Evolutionary conservation across 2,113 vertebrate genomes (phyloP).

Genomic region (Cheirogaleus medius): DNA sequence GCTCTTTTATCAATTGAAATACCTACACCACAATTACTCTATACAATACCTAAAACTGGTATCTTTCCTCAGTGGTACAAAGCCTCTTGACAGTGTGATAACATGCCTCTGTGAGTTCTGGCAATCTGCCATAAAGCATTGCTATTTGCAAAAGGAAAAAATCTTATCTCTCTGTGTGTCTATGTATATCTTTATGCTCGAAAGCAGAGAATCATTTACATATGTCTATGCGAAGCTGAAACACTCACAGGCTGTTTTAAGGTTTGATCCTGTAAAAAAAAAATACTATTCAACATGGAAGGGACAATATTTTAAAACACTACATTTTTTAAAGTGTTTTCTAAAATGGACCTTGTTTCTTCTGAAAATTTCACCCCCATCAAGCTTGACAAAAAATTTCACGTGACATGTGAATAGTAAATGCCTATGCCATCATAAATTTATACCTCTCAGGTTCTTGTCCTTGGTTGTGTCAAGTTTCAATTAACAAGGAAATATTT

Average conservation of each 20-base stretch:
- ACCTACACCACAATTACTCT: conserved; percentile 69
- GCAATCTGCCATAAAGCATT: conserved; percentile 59
- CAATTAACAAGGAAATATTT: background rate
- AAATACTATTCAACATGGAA: background rate
- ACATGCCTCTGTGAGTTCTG: conserved; percentile 56
- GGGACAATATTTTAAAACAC: conserved; percentile 7
- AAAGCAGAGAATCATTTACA: conserved; percentile 59
- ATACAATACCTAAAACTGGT: conserved; percentile 51
- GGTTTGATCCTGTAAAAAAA: background rate
- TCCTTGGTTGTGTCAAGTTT: background rate
- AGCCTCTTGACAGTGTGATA: conserved; percentile 62
- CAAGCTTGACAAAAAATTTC: background rate
- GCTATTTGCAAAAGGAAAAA: conserved; percentile 52
- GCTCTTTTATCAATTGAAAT: conserved; percentile 68
- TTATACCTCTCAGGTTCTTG: background rate
- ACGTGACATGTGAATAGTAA: background rate
- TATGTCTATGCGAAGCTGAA: conserved; percentile 14
- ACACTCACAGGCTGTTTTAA: background rate
- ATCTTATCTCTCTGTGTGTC: conserved; percentile 19
- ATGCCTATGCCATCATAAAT: background rate
- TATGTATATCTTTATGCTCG: conserved; percentile 37
- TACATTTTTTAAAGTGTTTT: background rate
- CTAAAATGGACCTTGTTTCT: background rate
- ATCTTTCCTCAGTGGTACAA: conserved; percentile 53
- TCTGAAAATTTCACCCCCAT: background rate